These are phyloP conservation scores for Sardinella longiceps DNA, from an alignment of 2,797 vertebrate species.

Conservation along the genomic window DNA sequence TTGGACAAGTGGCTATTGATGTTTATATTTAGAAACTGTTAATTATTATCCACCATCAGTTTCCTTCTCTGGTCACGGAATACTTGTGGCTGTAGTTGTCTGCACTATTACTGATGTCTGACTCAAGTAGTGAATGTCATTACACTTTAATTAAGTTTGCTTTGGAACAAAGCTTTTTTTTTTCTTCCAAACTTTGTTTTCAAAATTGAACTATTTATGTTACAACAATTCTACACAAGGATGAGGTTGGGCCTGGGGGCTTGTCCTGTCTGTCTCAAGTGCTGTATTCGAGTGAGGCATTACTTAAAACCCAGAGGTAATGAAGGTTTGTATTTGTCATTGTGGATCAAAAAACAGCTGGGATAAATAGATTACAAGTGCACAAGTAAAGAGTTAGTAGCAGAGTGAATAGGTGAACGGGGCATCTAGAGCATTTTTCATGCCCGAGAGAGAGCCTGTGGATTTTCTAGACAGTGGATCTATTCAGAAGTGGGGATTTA, in stretches of 20 bases:
- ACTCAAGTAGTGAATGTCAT: neutral
- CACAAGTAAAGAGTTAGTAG: neutral
- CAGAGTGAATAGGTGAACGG: neutral
- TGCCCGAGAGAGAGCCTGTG: neutral
- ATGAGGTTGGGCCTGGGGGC: neutral
- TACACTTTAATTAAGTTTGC: constrained; percentile 5
- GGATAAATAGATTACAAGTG: neutral
- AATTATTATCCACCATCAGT: constrained; percentile 14
- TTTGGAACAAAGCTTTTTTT: neutral
- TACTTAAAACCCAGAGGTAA: neutral
- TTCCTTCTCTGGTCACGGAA: neutral
- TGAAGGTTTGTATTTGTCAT: neutral
- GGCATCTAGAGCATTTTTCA: neutral
- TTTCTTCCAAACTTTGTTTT: neutral
- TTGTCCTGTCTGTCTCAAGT: neutral
- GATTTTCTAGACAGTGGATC: neutral
- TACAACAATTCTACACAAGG: neutral
- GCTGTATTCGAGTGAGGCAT: neutral
- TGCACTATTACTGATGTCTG: neutral
- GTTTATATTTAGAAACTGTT: constrained; percentile 24
- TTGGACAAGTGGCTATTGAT: neutral
- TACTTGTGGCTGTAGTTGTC: neutral
- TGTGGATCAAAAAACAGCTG: neutral
- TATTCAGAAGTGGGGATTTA: neutral
- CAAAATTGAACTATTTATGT: neutral